These are phyloP conservation scores for Polyommatus icarus DNA, from an alignment of 2,888 invertebrate genomes.

Conservation along the genomic window DNA sequence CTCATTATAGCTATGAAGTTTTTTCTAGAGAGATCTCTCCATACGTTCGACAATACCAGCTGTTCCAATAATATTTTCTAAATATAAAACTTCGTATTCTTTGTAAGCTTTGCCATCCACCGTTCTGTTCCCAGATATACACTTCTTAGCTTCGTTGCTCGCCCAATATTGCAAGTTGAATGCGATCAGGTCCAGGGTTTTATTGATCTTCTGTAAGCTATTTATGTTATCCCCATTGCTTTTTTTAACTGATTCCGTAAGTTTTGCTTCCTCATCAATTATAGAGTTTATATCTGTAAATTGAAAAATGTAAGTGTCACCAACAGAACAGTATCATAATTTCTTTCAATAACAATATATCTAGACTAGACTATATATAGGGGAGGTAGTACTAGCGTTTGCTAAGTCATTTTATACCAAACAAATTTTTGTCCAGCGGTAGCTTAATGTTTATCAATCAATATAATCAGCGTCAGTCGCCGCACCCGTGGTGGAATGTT, in stretches of 20 bases:
- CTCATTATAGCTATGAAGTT: no score
- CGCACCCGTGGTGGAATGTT: no score
- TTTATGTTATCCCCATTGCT: conserved; percentile 55
- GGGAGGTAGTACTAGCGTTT: no score
- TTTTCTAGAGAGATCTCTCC: not conserved
- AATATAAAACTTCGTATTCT: conserved; percentile 57
- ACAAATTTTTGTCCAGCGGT: no score
- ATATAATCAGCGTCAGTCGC: no score
- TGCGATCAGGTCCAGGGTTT: conserved; percentile 52
- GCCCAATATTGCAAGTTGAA: conserved; percentile 62
- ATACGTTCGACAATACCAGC: not conserved
- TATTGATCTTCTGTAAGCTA: conserved; percentile 54
- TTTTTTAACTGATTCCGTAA: conserved; percentile 63
- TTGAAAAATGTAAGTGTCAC: conserved; percentile 19
- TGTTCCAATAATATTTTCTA: conserved; percentile 47
- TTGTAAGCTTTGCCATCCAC: conserved; percentile 56
- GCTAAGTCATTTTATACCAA: no score
- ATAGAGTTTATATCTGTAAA: conserved; percentile 57
- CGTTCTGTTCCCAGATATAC: conserved; percentile 54
- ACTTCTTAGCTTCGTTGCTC: conserved; percentile 51
- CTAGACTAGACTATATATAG: no score
- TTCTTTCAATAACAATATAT: no score
- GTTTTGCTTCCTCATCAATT: conserved; percentile 51
- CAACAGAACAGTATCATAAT: no score
- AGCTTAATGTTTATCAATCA: no score